A percentile compares a stretch with the other conserved stretches of the same genome.
These are phyloP conservation scores for Tribolium freemani DNA, from an alignment of 2,888 invertebrate species.

Conservation along the genomic window DNA sequence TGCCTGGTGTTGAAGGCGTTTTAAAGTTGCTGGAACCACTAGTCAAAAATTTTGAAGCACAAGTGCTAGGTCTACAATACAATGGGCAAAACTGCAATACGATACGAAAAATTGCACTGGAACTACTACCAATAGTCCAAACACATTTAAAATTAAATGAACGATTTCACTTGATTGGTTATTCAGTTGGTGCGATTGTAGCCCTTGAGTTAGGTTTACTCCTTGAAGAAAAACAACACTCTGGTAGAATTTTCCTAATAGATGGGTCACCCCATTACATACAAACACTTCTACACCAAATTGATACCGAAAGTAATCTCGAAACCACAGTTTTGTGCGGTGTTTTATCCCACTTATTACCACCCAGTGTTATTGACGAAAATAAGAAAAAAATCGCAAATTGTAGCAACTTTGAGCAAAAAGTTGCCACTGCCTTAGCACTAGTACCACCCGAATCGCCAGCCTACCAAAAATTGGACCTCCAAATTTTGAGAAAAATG, in stretches of 20 bases:
- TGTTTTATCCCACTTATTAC: no score
- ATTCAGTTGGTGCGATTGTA: constrained; percentile 89
- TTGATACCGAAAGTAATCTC: no score
- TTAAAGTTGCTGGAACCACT: constrained; percentile 71
- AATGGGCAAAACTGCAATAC: constrained; percentile 59
- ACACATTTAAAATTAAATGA: not conserved
- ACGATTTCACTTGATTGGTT: constrained; percentile 76
- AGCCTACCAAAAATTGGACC: no score
- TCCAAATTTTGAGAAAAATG: no score
- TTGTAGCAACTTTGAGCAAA: no score
- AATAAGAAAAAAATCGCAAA: no score
- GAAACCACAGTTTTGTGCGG: no score
- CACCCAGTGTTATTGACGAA: no score
- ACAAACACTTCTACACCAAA: no score
- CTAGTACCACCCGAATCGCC: no score
- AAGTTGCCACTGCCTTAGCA: no score
- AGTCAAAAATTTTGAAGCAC: constrained; percentile 69
- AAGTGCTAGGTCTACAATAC: constrained; percentile 72
- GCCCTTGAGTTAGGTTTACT: constrained; percentile 82
- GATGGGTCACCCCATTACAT: constrained; percentile 75
- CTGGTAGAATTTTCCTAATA: constrained; percentile 78
- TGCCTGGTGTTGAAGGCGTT: constrained; percentile 81
- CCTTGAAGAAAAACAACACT: constrained; percentile 77
- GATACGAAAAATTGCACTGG: constrained; percentile 70
- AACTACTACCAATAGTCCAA: constrained; percentile 64